Base-by-base conservation (phyloP, 2,888 invertebrate genomes). In the Ennomos quercinarius region DNA sequence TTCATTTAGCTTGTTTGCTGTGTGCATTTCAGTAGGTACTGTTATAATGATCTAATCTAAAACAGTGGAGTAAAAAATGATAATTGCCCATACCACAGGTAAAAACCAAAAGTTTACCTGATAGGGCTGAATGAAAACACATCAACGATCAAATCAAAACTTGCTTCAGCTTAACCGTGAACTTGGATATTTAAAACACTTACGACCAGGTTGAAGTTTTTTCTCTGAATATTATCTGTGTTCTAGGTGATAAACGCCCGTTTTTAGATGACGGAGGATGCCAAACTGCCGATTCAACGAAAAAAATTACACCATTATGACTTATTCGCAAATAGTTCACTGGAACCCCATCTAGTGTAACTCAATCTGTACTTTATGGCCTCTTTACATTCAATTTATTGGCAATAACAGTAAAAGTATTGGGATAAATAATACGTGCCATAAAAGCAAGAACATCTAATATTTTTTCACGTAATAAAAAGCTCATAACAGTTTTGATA, bases 291-390 rank as follows among this genome's bases (percentile, higher is more conserved):
- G 68, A 67, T 63, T 70, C 66, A 63, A 67, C 68, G 61, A 59
- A 76, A 79, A 78, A 79, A 80, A 74, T 73, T 74, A 71, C 75
- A 76, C 73, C 69, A 70, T 73, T 75, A 77, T 80, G 73, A 77
- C 70, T 79, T 78, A 77, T 77, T 70, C 64, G 74, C 68, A 71
- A 76, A 75, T 75, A 72, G 73, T 77, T 75, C 73, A 76, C 66
- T 70, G 59, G 70, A 74, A 77, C 70, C 73, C 63, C 65, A 64
- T 64, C 55, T 69, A 67, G 59, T 66, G 64, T 67, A 63, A 57
- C 58, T 67, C 62, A 72, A 68, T 70, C 61, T 61, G 66, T 68
- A 57, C 62, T 72, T 72, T 70, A 68, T 73, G 56, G 64, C 59
- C 57, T 51, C 59, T 60, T 64, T 57, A 51, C 43, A 54, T 61